Evolutionary conservation across 2,113 vertebrate species (phyloP).

Genomic region (Plecturocebus donacophilus): DNA sequence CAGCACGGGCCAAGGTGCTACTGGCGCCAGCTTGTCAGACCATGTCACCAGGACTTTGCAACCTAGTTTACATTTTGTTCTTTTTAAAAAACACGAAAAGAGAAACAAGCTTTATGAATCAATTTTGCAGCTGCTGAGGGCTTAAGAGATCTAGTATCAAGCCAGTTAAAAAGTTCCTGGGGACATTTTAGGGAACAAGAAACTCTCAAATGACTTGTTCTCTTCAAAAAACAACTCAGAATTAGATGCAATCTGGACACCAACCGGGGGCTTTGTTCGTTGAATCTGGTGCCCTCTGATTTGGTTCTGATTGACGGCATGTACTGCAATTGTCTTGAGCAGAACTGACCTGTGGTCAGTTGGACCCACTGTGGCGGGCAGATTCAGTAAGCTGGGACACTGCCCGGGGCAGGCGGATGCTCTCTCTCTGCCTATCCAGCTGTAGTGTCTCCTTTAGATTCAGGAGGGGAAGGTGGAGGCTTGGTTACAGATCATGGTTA

Average conservation of each 20-base stretch:
- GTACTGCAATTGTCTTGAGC: background rate
- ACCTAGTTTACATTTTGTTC: slow-evolving; percentile 4
- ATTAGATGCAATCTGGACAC: background rate
- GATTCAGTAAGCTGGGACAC: background rate
- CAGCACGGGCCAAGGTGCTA: background rate
- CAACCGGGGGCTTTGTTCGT: background rate
- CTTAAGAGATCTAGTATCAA: background rate
- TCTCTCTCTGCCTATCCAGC: background rate
- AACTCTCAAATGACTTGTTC: slow-evolving; percentile 19
- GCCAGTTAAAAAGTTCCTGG: slow-evolving; percentile 36
- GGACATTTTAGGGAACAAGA: slow-evolving; percentile 26
- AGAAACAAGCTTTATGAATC: slow-evolving; percentile 16
- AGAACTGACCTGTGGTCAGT: background rate
- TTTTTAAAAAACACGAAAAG: background rate
- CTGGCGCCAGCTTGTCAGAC: background rate
- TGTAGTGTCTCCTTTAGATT: background rate
- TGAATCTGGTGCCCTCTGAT: background rate
- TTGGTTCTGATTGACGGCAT: background rate
- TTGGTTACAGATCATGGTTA: background rate
- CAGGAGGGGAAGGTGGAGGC: accelerated
- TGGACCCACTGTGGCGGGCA: too few relatives aligned
- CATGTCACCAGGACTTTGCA: background rate
- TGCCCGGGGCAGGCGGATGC: accelerated
- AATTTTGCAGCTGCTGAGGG: background rate
- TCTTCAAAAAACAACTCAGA: slow-evolving; percentile 3